A percentile compares a stretch with the other conserved stretches of the same genome.
Evolutionary conservation across 2,113 vertebrate genomes (phyloP).

Genomic region (Chaenocephalus aceratus): DNA sequence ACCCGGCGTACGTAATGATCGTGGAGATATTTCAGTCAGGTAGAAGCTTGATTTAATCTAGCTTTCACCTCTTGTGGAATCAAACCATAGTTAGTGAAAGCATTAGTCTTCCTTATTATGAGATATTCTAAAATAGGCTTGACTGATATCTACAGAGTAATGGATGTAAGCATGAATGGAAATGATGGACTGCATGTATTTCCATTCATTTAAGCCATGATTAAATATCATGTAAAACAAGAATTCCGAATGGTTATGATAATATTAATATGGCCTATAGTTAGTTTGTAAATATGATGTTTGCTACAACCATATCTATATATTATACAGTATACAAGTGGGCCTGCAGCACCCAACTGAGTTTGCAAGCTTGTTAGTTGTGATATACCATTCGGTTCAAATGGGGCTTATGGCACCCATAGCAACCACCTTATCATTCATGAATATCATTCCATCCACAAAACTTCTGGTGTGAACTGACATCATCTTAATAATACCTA

Average conservation of each 20-base stretch:
- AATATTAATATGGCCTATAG: too few species aligned
- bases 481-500: too few species aligned
- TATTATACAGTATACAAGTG: too few species aligned
- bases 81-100: constrained; percentile 17
- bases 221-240: not conserved
- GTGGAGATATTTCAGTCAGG: constrained; percentile 55
- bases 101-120: constrained; percentile 17
- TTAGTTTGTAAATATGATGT: too few species aligned
- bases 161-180: not conserved
- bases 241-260: not conserved
- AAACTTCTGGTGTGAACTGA: too few species aligned
- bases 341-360: too few species aligned
- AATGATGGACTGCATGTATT: not conserved
- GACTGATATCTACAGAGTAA: not conserved
- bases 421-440: too few species aligned
- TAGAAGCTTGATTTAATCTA: constrained; percentile 55
- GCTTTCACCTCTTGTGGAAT: constrained; percentile 39
- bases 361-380: too few species aligned
- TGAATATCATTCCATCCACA: too few species aligned
- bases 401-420: too few species aligned
- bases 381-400: too few species aligned
- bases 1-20: constrained; percentile 46
- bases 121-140: constrained; percentile 16
- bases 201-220: not conserved
- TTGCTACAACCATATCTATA: too few species aligned